Percentiles rank a stretch among this genome's conserved stretches.
Evolutionary conservation across 2,888 invertebrate genomes (phyloP).

Genomic region (Cosmia trapezina): DNA sequence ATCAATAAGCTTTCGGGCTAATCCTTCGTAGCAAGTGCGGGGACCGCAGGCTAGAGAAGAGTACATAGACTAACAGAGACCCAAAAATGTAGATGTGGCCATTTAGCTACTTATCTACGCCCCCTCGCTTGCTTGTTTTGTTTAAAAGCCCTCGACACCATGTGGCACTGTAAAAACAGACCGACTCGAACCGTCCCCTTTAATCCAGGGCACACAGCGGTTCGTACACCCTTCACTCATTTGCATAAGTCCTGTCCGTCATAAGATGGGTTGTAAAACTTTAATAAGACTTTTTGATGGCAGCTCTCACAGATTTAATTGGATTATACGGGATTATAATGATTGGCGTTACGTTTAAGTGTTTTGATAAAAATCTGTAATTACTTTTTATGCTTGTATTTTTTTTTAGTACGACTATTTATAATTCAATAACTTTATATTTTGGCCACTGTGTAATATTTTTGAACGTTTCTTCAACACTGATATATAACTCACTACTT

Average conservation of each 20-base stretch:
- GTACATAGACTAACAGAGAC: constrained; percentile 26
- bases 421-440: background rate
- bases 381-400: background rate
- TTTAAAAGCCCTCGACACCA: constrained; percentile 80
- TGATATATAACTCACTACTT: background rate
- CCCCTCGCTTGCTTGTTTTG: constrained; percentile 74
- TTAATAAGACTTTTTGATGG: constrained; percentile 83
- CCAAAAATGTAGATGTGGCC: constrained; percentile 66
- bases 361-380: constrained; percentile 48
- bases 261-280: constrained; percentile 85
- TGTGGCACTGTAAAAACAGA: constrained; percentile 87
- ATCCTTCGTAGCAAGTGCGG: constrained; percentile 45
- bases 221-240: constrained; percentile 85
- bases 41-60: constrained; percentile 31
- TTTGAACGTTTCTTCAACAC: background rate
- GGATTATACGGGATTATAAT: constrained; percentile 75
- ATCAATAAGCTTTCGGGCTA: constrained; percentile 54
- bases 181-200: constrained; percentile 76
- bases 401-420: background rate
- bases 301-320: constrained; percentile 78
- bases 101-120: constrained; percentile 72
- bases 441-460: background rate
- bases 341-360: constrained; percentile 64
- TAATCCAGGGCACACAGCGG: constrained; percentile 81
- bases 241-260: constrained; percentile 87